Evolutionary conservation across 2,113 vertebrate genomes (phyloP).

Genomic region (Atractosteus spatula): DNA sequence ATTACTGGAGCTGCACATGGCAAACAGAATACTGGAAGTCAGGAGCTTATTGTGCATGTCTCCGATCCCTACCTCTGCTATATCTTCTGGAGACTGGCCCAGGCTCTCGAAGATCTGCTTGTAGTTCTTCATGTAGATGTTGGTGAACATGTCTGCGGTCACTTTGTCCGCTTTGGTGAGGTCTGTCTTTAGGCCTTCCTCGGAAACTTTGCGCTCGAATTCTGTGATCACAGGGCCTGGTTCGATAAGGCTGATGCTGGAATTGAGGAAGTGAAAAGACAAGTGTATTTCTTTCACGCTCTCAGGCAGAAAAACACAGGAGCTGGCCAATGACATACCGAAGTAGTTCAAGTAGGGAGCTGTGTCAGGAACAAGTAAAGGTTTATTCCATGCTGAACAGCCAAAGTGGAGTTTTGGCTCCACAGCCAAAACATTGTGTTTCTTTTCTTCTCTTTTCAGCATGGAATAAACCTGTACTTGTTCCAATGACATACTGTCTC

Average conservation of each 20-base stretch:
- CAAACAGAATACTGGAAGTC: too few relatives aligned
- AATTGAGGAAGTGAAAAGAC: slow-evolving; percentile 26
- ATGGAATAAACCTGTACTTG: too few relatives aligned
- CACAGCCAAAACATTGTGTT: too few relatives aligned
- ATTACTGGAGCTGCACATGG: too few relatives aligned
- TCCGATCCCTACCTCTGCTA: slow-evolving; percentile 68
- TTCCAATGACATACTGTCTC: too few relatives aligned
- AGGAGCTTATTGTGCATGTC: background rate
- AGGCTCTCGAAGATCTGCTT: slow-evolving; percentile 76
- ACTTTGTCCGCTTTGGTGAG: slow-evolving; percentile 72
- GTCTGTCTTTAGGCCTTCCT: slow-evolving; percentile 76
- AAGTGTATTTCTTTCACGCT: background rate
- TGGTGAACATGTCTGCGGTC: slow-evolving; percentile 79
- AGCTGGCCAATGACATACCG: too few relatives aligned
- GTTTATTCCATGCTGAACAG: too few relatives aligned
- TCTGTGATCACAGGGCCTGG: slow-evolving; percentile 76
- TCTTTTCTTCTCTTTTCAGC: too few relatives aligned
- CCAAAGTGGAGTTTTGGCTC: too few relatives aligned
- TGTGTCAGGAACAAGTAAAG: too few relatives aligned
- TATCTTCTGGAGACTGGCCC: slow-evolving; percentile 74
- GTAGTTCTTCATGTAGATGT: slow-evolving; percentile 79
- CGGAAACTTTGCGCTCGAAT: slow-evolving; percentile 79
- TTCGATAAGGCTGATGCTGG: slow-evolving; percentile 75
- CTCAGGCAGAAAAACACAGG: background rate
- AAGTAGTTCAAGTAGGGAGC: too few relatives aligned